Evolutionary conservation across 2,113 vertebrate species (phyloP).

Genomic region (Pluvianellus socialis): DNA sequence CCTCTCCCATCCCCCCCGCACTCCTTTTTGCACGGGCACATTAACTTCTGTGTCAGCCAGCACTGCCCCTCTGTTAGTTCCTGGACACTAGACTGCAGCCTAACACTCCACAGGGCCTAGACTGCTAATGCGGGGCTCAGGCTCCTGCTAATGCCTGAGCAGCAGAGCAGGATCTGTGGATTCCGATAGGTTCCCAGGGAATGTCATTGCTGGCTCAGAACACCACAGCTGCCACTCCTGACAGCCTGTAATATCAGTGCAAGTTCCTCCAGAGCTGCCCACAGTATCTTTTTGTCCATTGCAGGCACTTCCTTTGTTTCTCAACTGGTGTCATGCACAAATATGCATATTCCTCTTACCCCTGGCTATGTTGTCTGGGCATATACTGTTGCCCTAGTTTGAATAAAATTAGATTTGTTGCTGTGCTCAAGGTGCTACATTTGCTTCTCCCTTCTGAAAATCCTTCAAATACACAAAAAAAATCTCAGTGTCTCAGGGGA

Average conservation of each 20-base stretch:
- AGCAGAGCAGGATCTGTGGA: background rate
- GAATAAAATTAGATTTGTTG: background rate
- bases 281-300: background rate
- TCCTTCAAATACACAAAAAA: background rate
- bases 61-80: background rate
- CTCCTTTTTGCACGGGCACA: background rate
- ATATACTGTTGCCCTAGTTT: background rate
- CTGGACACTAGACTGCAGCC: background rate
- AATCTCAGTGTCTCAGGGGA: rapidly evolving
- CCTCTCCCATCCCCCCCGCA: background rate
- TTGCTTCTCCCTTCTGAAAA: background rate
- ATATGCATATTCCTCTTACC: background rate
- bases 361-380: background rate
- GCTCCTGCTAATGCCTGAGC: too few species aligned
- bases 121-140: background rate
- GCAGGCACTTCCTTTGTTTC: background rate
- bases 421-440: background rate
- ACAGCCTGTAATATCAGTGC: background rate
- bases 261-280: background rate
- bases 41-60: background rate
- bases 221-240: background rate
- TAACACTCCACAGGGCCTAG: background rate
- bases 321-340: background rate
- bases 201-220: background rate
- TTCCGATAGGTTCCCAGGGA: background rate